Base-by-base conservation (phyloP, 1,140 invertebrate genomes). In the Drosophila bocqueti region DNA sequence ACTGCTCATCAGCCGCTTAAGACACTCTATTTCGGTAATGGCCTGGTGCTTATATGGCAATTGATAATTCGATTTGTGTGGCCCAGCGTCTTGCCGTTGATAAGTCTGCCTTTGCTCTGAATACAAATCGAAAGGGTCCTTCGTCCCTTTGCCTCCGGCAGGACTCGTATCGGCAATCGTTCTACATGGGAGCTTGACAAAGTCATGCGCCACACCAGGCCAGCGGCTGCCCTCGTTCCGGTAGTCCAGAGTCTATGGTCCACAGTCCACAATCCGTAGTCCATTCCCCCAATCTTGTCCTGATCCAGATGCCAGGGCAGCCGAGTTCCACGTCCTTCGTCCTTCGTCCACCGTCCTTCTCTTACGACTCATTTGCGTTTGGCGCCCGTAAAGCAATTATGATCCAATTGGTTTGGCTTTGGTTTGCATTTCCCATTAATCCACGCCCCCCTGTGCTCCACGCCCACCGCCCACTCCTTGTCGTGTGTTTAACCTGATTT, bases 331-430 rank as follows among this genome's bases (percentile, higher is more conserved):
- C 31, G 31, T 31, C 26, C 43, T 46, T 24, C 54, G 18, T 29
- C 4, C 45, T 21, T n/a, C 29, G 45, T 16, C 21, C 43, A 34
- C 5, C 54, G 4, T 52, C 74, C 64, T 83, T 72, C 79, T 63
- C 83, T 87, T 77, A 80, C 84, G 68, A 78, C 81, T 87, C 84
- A 87, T 87, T 87, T 89, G 84, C 81, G 83, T 83, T 83, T 87
- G 83, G 83, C 61, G 83, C 78, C 72, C 84, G 76, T 86, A 87
- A 89, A 89, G 84, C 84, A 89, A 87, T 87, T 87, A 87, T 89
- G 84, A 87, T 85, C 84, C 84, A 87, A 87, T 89, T 87, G 83
- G 80, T 75, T 82, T 79, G 75, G 69, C 81, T 83, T 79, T 76
- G 76, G 80, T 75, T 78, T 87, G 72, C 79, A 81, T 71, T 57